A percentile compares a stretch with the other conserved stretches of the same genome.
These are phyloP conservation scores for Pterostichus madidus DNA, from an alignment of 2,888 invertebrate genomes.

Conservation along the genomic window DNA sequence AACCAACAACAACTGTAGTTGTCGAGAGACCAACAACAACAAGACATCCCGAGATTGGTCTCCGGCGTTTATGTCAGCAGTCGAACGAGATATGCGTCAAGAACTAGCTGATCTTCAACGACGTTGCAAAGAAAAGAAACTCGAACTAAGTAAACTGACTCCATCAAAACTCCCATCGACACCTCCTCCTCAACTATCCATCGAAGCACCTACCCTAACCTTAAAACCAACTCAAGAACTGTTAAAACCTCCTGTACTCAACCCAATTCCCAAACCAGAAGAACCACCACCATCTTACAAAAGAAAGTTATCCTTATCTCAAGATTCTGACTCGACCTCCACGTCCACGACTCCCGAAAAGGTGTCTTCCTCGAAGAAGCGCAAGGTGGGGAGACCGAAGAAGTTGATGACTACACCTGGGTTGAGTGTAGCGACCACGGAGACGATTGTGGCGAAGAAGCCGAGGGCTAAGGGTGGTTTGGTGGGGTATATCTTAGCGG, in stretches of 20 bases:
- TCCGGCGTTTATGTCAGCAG: conserved; percentile 81
- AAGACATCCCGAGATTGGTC: conserved; percentile 5
- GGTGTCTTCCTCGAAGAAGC: conserved; percentile 83
- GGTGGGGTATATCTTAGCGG: conserved; percentile 83
- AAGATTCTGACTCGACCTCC: conserved; percentile 71
- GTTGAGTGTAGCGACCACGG: conserved; percentile 82
- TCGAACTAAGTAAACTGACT: conserved; percentile 86
- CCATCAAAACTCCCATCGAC: conserved; percentile 74
- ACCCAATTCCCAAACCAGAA: conserved; percentile 70
- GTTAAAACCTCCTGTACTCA: conserved; percentile 76
- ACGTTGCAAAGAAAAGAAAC: conserved; percentile 90
- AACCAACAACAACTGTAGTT: conserved; percentile 41
- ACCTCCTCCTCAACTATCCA: no score
- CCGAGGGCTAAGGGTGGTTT: conserved; percentile 83
- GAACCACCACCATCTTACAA: conserved; percentile 67
- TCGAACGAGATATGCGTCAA: conserved; percentile 90
- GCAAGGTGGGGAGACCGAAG: conserved; percentile 90
- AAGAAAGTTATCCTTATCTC: conserved; percentile 68
- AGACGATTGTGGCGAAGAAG: conserved; percentile 91
- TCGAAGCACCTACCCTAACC: conserved; percentile 73
- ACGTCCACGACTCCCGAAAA: conserved; percentile 70
- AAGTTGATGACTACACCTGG: conserved; percentile 81
- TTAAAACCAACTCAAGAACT: conserved; percentile 72
- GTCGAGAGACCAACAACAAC: not conserved
- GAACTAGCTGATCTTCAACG: conserved; percentile 89